A percentile compares a stretch with the other conserved stretches of the same genome.
Evolutionary conservation across 2,113 vertebrate species (phyloP).

Genomic region (Gobius niger): DNA sequence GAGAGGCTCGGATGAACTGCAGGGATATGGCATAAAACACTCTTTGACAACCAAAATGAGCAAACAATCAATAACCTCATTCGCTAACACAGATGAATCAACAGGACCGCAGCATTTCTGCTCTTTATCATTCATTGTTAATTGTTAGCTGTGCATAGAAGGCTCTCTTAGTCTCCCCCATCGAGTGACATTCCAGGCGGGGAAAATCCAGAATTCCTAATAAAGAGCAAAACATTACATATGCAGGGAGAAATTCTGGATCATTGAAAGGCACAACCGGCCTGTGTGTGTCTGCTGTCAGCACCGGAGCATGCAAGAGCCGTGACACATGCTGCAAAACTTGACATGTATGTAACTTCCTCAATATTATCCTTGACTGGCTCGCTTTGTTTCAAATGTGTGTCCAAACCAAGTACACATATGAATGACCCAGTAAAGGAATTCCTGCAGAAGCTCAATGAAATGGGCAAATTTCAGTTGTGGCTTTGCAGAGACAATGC

Average conservation of each 20-base stretch:
- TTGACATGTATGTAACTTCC: conserved; percentile 78
- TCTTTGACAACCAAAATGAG: conserved; percentile 11
- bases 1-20: conserved; percentile 24
- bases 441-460: conserved; percentile 74
- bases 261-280: conserved; percentile 53
- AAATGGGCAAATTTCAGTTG: conserved; percentile 80
- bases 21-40: conserved; percentile 17
- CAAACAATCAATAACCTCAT: conserved; percentile 28
- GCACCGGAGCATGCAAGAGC: conserved; percentile 55
- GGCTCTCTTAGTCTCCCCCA: conserved; percentile 60
- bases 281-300: conserved; percentile 47
- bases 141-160: conserved; percentile 69
- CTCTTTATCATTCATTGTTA: conserved; percentile 71
- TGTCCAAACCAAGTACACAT: conserved; percentile 78
- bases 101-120: conserved; percentile 36
- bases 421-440: conserved; percentile 77
- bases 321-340: conserved; percentile 65
- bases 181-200: conserved; percentile 69
- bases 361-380: conserved; percentile 81
- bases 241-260: conserved; percentile 66
- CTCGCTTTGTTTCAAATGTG: conserved; percentile 77
- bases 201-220: conserved; percentile 76
- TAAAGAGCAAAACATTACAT: conserved; percentile 74
- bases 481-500: conserved; percentile 74
- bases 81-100: conserved; percentile 38